Conservation (phyloP, 2,113 vertebrate species). For the Cheirogaleus medius region DNA sequence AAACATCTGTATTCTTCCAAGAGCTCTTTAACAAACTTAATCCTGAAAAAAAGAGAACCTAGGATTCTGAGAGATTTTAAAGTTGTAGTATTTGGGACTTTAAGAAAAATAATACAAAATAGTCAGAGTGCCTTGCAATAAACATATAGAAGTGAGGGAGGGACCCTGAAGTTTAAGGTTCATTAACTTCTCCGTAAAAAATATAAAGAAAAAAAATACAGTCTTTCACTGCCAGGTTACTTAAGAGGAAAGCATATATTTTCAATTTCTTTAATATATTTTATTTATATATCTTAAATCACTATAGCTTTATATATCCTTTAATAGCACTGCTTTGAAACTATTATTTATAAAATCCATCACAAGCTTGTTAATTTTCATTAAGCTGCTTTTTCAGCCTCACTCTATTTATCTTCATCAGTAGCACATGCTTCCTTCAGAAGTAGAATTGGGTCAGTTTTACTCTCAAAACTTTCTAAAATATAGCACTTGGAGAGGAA, state of each 20-base stretch:
- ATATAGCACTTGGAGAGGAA: neutral
- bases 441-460: neutral
- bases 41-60: neutral
- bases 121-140: neutral
- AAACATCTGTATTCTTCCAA: neutral
- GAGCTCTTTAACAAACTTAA: neutral
- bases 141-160: neutral
- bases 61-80: neutral
- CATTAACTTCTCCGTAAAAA: neutral
- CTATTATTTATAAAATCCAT: neutral
- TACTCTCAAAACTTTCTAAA: neutral
- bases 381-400: neutral
- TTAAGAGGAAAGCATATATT: neutral
- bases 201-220: neutral
- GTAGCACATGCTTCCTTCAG: neutral
- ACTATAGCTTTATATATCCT: neutral
- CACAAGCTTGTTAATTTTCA: neutral
- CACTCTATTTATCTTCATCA: neutral
- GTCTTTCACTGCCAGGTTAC: neutral
- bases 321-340: neutral
- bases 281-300: neutral
- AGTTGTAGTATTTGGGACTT: neutral
- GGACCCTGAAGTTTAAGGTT: neutral
- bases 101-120: neutral
- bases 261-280: neutral